These are phyloP conservation scores for Alethe diademata DNA, from an alignment of 2,113 vertebrate genomes.

Conservation along the genomic window DNA sequence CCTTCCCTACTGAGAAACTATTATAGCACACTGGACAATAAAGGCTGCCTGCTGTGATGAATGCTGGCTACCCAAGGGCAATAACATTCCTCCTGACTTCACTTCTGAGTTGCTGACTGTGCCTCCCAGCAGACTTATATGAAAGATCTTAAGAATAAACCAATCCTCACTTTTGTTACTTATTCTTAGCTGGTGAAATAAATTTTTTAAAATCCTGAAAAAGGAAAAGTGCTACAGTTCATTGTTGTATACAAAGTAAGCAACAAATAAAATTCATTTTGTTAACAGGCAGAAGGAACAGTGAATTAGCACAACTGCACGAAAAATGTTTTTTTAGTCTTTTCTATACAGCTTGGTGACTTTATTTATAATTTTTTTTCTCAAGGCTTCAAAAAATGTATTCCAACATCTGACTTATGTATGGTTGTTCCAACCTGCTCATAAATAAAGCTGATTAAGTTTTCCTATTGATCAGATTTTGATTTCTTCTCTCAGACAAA, in stretches of 20 bases:
- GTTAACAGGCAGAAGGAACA: background rate
- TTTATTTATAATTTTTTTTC: background rate
- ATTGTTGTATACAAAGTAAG: background rate
- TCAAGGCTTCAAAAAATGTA: background rate
- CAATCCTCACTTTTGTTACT: background rate
- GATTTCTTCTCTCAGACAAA: background rate
- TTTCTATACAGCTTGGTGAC: background rate
- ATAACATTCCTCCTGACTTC: slow-evolving; percentile 14
- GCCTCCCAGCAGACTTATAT: background rate
- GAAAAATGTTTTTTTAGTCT: background rate
- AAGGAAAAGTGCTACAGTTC: background rate
- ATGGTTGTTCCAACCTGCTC: background rate
- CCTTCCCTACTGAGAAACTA: slow-evolving; percentile 29
- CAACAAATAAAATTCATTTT: background rate
- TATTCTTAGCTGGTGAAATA: background rate
- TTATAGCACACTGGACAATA: background rate
- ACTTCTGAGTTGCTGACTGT: background rate
- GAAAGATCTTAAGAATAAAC: background rate
- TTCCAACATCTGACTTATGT: background rate
- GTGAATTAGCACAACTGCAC: background rate
- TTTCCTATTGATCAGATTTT: background rate
- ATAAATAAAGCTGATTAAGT: background rate
- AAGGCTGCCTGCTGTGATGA: slow-evolving; percentile 12
- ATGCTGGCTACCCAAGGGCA: slow-evolving; percentile 17
- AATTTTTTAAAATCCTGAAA: background rate